Conservation (phyloP, 1,140 invertebrate genomes). For the Sycophila sp. region DNA sequence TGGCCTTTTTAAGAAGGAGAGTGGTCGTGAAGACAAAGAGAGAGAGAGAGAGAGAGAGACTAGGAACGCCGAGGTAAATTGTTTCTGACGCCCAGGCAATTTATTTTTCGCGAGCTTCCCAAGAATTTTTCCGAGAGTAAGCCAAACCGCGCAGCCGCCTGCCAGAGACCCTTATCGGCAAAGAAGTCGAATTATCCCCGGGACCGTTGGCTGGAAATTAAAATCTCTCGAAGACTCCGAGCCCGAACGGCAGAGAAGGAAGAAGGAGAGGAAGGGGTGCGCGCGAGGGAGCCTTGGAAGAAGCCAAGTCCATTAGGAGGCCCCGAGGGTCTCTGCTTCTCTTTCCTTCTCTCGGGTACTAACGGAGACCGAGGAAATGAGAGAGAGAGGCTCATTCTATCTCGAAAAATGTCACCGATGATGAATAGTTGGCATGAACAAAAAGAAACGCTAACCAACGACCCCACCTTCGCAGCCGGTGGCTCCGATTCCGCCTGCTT, state of each 20-base stretch:
- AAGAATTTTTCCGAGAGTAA: slow-evolving; percentile 25
- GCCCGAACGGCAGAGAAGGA: slow-evolving; percentile 20
- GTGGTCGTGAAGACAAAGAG: slow-evolving; percentile 1
- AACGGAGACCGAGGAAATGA: too few species aligned
- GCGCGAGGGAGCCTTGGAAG: slow-evolving; percentile 34
- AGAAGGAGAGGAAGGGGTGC: slow-evolving; percentile 10
- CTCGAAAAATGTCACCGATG: slow-evolving; percentile 66
- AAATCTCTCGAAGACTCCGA: slow-evolving; percentile 45
- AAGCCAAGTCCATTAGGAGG: slow-evolving; percentile 60
- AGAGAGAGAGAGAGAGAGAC: not conserved
- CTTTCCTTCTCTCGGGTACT: not conserved
- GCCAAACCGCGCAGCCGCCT: slow-evolving; percentile 24
- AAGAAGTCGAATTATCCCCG: slow-evolving; percentile 39
- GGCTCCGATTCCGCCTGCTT: slow-evolving; percentile 27
- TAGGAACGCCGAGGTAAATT: slow-evolving; percentile 16
- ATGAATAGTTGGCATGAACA: slow-evolving; percentile 68
- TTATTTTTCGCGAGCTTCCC: slow-evolving; percentile 35
- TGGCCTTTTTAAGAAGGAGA: slow-evolving; percentile 3
- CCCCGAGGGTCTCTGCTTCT: slow-evolving; percentile 40
- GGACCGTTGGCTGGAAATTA: slow-evolving; percentile 49
- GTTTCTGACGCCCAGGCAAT: slow-evolving; percentile 36
- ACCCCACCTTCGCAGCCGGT: slow-evolving; percentile 8
- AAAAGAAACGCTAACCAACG: slow-evolving; percentile 65
- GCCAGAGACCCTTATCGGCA: slow-evolving; percentile 35
- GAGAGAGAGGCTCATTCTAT: slow-evolving; percentile 62